Evolutionary conservation across 2,113 vertebrate species (phyloP).

Genomic region (Microtus montanus): DNA sequence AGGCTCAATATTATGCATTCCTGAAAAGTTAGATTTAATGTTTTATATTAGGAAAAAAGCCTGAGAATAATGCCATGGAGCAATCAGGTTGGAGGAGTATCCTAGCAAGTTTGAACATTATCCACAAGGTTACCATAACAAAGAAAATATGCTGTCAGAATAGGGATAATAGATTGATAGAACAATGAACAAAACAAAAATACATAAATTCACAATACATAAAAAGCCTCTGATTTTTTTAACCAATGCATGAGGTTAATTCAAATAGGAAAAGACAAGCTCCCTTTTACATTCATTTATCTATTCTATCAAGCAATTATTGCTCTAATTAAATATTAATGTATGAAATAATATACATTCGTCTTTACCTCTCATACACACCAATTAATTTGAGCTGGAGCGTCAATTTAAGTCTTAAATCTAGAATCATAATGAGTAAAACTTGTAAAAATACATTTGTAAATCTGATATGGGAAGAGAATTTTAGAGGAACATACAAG

Average conservation of each 20-base stretch:
- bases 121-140: neutral
- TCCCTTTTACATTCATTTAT: neutral
- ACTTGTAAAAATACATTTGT: neutral
- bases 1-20: neutral
- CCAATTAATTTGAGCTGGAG: constrained; percentile 2
- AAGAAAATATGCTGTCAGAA: neutral
- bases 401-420: neutral
- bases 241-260: neutral
- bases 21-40: neutral
- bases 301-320: neutral
- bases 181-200: constrained; percentile 6
- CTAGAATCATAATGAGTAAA: neutral
- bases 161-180: neutral
- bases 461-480: neutral
- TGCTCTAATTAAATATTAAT: neutral
- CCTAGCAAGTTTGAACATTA: neutral
- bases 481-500: neutral
- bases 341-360: neutral
- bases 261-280: neutral
- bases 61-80: neutral
- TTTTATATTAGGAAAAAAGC: neutral
- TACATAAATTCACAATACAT: neutral
- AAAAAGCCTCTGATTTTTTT: neutral
- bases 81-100: neutral
- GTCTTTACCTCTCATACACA: neutral